Conservation (phyloP, 2,888 invertebrate genomes). For the Microdon myrmicae region DNA sequence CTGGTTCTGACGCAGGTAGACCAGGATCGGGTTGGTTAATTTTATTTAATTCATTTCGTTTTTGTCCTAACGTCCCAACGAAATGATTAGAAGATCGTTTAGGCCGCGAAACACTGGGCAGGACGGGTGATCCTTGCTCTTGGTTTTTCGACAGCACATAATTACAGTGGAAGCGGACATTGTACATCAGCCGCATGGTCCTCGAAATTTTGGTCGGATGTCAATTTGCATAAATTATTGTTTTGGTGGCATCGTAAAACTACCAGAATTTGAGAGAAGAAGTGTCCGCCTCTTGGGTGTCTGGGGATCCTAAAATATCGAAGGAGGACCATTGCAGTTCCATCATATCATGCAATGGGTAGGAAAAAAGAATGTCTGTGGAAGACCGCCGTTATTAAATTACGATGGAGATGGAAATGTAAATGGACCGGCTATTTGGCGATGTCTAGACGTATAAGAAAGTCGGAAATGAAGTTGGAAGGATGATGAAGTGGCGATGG, state of each 20-base stretch:
- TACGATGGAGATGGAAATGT: conserved; percentile 19
- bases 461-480: conserved; percentile 42
- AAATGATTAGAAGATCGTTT: conserved; percentile 52
- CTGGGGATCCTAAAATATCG: conserved; percentile 2
- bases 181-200: conserved; percentile 17
- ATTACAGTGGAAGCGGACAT: conserved; percentile 35
- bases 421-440: conserved; percentile 30
- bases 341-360: conserved; percentile 30
- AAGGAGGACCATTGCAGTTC: conserved; percentile 46
- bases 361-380: conserved; percentile 15
- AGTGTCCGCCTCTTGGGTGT: conserved; percentile 44
- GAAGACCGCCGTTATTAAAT: conserved; percentile 20
- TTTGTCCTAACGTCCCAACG: conserved; percentile 32
- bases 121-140: conserved; percentile 23
- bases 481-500: conserved; percentile 51
- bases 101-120: conserved; percentile 16
- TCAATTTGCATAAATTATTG: conserved; percentile 53
- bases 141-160: conserved; percentile 21
- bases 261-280: conserved; percentile 36
- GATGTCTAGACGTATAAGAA: conserved; percentile 50
- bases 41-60: conserved; percentile 13
- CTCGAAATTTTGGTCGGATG: conserved; percentile 30
- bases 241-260: conserved; percentile 52
- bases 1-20: conserved; percentile 22
- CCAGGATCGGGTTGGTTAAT: conserved; percentile 8